Evolutionary conservation across 2,113 vertebrate genomes (phyloP), one percentile per base, ranked within the genome.

Genomic region (Pardalotus punctatus): DNA sequence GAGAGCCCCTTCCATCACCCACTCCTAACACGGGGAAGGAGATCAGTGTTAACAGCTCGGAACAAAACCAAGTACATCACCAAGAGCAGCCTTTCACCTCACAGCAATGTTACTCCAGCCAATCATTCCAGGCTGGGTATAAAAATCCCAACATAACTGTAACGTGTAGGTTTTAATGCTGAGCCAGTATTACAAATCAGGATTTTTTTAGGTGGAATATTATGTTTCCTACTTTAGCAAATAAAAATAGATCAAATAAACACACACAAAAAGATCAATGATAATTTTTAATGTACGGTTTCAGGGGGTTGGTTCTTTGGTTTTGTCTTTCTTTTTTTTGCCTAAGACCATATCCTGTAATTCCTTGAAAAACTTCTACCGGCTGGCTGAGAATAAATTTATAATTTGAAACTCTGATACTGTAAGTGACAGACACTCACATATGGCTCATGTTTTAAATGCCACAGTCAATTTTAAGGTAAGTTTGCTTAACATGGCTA

Each of bases 401-500:
- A 10, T 53, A 38, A 88, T 61, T 90, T 70, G 61, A 53, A 93
- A 56, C 33, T 56, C n/a, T 35, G 24, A n/a, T 72, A 69, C 66
- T 82, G n/a, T 31, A 85, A 87, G 61, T 64, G 64, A 91, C 18
- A 88, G 80, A 81, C 28, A 86, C 20, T 81, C 69, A 79, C 35
- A 56, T 47, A 83, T 53, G n/a, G 81, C 57, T 86, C 61, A 24
- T 22, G 31, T 47, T 94, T 70, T 70, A 86, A 91, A 71, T 9
- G 33, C 23, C 81, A 71, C 40, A 53, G 70, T 47, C 35, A 81
- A 11, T 79, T 85, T 95, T 85, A 88, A 86, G 50, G 36, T 70
- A 88, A 64, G 12, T 47, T 89, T 71, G 53, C 29, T 72, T 87
- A 79, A 76, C 58, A 71, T 13, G 10, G 43, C 27, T 76, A 67